Evolutionary conservation across 2,797 vertebrate species (phyloP).

Genomic region (Macrochelys suwanniensis): DNA sequence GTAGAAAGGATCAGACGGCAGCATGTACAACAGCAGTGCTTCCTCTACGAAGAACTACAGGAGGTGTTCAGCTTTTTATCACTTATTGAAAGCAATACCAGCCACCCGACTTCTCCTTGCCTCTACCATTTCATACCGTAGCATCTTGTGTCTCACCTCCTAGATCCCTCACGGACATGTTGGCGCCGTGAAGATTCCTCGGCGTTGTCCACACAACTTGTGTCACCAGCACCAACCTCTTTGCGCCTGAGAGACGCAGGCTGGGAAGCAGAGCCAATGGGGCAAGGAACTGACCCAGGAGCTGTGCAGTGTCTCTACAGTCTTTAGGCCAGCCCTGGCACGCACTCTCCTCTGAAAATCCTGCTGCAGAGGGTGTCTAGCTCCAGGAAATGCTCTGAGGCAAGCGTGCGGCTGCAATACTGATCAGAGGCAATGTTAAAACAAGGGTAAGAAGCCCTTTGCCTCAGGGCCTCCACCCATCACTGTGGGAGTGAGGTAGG

Average conservation of each 20-base stretch:
- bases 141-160: not conserved
- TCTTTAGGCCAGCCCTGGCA: too few relatives aligned
- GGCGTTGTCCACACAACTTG: not conserved
- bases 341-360: not conserved
- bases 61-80: not conserved
- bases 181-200: not conserved
- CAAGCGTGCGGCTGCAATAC: not conserved
- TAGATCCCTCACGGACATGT: accelerated
- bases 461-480: not conserved
- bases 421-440: not conserved
- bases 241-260: not conserved
- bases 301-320: not conserved
- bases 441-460: not conserved
- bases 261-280: not conserved
- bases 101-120: not conserved
- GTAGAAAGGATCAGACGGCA: constrained; percentile 7
- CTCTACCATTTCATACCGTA: accelerated
- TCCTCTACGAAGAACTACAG: not conserved
- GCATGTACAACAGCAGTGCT: not conserved
- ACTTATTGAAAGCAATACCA: constrained; percentile 27
- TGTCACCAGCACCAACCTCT: not conserved
- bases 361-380: not conserved
- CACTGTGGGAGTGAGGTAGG: not conserved
- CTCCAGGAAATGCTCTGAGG: not conserved
- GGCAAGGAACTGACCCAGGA: not conserved